Evolutionary conservation across 2,797 vertebrate genomes (phyloP), one percentile per base, ranked within the genome.

Genomic region (Crocodylus rhombifer): DNA sequence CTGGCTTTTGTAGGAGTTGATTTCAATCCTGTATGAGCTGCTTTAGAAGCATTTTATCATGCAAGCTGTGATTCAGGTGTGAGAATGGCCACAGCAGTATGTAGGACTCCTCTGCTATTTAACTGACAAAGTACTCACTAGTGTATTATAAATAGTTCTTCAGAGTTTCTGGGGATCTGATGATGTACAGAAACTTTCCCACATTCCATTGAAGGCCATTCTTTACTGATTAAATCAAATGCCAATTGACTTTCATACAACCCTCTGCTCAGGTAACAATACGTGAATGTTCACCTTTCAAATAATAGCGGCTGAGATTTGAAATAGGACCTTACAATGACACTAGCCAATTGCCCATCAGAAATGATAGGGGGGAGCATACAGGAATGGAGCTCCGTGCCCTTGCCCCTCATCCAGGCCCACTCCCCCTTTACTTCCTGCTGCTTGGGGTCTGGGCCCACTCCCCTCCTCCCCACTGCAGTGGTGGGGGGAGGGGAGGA

Each of bases 71-170:
- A 96, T 96, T 97, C 95, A 96, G 95, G 90, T 86, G 86, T 94
- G 94, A 93, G 93, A 88, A 86, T 96, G 95, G 94, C 95, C 89
- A 91, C 93, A 92, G 95, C 93, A 94, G 94, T 94, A 92, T 94
- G 94, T 95, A 96, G 94, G 93, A 94, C 91, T 96, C 94, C 94
- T 90, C 95, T 97, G 86, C 92, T 95, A 89, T 95, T 97, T 96
- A 97, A 95, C 96, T 95, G 95, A 95, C 94, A 95, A 97, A 95
- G 96, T 96, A 96, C 85, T 93, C 92, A 82, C 83, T 90, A 89
- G 88, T n/a, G 64, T 51, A 74, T 96, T 96, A 95, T 91, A 97
- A 97, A 96, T 96, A 97, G 92, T 69, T 94, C 84, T 84, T 95
- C 87, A 93, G 33, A 9, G 4, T 94, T 96, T 77, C 93, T 88